phyloP scores from a whole-genome alignment of 2,888 invertebrate genomes.

The Laspeyria flexula region DNA sequence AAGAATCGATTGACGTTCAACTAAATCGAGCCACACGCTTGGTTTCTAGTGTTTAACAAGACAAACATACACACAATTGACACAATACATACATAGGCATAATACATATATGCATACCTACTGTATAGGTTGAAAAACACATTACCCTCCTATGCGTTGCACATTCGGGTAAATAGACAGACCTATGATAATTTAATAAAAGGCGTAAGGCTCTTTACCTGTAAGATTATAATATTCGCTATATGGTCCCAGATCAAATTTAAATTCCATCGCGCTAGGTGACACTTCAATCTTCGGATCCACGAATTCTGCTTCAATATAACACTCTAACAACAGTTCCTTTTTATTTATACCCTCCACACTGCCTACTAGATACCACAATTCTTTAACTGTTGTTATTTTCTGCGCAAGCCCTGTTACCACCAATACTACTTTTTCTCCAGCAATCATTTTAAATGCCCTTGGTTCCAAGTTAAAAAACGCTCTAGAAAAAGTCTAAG shows the following conservation, averaged over 20 bases:
- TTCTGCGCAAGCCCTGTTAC: conserved; percentile 71
- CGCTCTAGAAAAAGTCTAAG: conserved; percentile 51
- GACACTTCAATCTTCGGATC: conserved; percentile 85
- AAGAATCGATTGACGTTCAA: too few relatives aligned
- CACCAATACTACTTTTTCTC: conserved; percentile 71
- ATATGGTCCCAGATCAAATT: conserved; percentile 78
- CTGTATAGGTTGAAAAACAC: too few relatives aligned
- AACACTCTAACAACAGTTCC: conserved; percentile 79
- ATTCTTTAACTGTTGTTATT: conserved; percentile 77
- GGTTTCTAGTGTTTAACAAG: too few relatives aligned
- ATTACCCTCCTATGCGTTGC: too few relatives aligned
- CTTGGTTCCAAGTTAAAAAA: conserved; percentile 80
- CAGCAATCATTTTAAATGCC: conserved; percentile 73
- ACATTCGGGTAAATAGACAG: too few relatives aligned
- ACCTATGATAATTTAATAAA: too few relatives aligned
- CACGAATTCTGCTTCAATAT: conserved; percentile 84
- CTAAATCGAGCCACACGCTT: too few relatives aligned
- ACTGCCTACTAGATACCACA: conserved; percentile 86
- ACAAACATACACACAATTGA: too few relatives aligned
- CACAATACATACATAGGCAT: too few relatives aligned
- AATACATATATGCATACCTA: too few relatives aligned
- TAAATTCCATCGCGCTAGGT: conserved; percentile 77
- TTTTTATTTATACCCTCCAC: conserved; percentile 84
- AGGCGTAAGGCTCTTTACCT: too few relatives aligned
- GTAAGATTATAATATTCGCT: conserved; percentile 76